Conservation (phyloP, 2,797 vertebrate genomes). For the Megalops cyprinoides region DNA sequence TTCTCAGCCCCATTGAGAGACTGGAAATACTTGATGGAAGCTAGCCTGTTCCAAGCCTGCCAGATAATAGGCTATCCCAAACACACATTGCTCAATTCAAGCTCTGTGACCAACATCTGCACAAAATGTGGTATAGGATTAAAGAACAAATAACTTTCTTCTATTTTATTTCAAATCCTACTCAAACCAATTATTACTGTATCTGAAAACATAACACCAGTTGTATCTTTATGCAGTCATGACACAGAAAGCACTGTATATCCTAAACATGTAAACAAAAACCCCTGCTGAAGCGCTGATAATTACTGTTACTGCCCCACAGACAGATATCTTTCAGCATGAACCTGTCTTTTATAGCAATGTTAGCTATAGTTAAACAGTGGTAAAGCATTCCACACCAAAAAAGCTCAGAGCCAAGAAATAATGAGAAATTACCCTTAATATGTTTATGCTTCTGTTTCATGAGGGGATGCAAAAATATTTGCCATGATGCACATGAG, state of each 20-base stretch:
- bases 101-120: slow-evolving; percentile 72
- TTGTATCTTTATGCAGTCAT: background rate
- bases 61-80: background rate
- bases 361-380: slow-evolving; percentile 46
- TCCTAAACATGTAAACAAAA: background rate
- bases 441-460: slow-evolving; percentile 7
- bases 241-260: background rate
- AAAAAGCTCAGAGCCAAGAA: background rate
- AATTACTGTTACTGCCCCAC: slow-evolving; percentile 65
- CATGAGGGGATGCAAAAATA: background rate
- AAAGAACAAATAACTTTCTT: background rate
- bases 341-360: slow-evolving; percentile 62
- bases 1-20: background rate
- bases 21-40: background rate
- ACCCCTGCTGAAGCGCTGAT: slow-evolving; percentile 39
- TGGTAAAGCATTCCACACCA: background rate
- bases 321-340: slow-evolving; percentile 70
- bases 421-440: background rate
- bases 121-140: slow-evolving; percentile 55
- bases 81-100: slow-evolving; percentile 64
- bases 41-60: background rate
- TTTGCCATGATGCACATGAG: background rate
- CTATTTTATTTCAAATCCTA: background rate
- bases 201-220: background rate
- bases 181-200: background rate